Base-by-base conservation (phyloP, 2,888 invertebrate genomes). In the Aspidiotus rigidus region DNA sequence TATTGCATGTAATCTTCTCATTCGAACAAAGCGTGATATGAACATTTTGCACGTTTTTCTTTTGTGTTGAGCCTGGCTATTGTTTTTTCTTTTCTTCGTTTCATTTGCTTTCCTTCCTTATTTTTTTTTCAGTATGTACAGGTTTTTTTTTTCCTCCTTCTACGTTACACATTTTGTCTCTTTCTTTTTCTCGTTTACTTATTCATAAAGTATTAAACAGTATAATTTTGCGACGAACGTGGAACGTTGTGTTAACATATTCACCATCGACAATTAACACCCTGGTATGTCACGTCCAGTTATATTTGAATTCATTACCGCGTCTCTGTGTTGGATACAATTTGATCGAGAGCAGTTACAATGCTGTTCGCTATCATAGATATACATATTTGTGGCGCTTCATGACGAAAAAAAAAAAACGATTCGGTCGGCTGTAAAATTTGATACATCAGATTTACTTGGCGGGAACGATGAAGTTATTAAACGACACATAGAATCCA, bases 31-130 rank as follows among this genome's bases (percentile, higher is more conserved):
- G 67, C 67, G 67, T 67, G 67, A 67, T 67, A 67, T 67, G 60
- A 59, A 57, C 67, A 67, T 67, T 67, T 67, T 67, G 67, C 67
- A 67, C 67, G 67, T 67, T 67, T 56, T 66, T 67, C 67, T 67
- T 67, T 67, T 67, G 67, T 67, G n/a, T 49, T n/a, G 49, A 49
- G n/a, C 49, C 10, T 49, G 11, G 10, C 49, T 49, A n/a, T n/a
- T 13, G 11, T 49, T 28, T 28, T 49, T 49, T 49, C n/a, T 49
- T 49, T 49, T 49, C 49, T 49, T n/a, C 49, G 10, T 49, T 13
- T 49, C 49, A 49, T 49, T 13, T 49, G n/a, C 49, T 49, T 49
- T 49, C n/a, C n/a, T 49, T 49, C 49, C 49, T n/a, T 49, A n/a
- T 49, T 49, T 49, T 49, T 49, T 49, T 49, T 49, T 49, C 5